Percentiles rank a stretch among this genome's conserved stretches.
Conservation (phyloP, 2,888 invertebrate species). For the Nomada fucata region DNA sequence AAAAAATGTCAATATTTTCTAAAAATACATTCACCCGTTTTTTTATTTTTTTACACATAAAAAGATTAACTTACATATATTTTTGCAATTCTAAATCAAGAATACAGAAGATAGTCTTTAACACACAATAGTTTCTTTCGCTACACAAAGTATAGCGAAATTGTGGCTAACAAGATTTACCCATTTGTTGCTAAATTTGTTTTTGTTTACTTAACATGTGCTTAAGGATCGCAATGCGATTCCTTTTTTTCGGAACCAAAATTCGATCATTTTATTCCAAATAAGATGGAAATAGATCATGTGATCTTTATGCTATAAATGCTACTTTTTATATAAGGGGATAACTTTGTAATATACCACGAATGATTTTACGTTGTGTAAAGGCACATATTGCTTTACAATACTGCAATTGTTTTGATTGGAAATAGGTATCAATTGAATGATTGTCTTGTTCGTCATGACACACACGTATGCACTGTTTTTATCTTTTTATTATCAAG, state of each 20-base stretch:
- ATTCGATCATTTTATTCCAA: background rate
- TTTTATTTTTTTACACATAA: background rate
- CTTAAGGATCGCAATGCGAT: conserved; percentile 1
- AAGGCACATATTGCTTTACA: conserved; percentile 25
- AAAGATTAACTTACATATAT: conserved; percentile 9
- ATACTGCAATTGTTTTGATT: conserved; percentile 1
- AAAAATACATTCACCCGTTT: background rate
- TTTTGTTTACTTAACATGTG: conserved; percentile 23
- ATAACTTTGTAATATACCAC: background rate
- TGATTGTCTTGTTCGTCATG: conserved; percentile 42
- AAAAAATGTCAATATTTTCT: background rate
- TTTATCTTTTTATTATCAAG: conserved; percentile 30
- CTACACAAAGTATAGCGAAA: conserved; percentile 2
- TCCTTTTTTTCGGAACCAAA: background rate
- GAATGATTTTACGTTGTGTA: background rate
- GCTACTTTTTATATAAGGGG: background rate
- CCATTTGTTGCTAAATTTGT: conserved; percentile 6
- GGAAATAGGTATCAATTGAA: conserved; percentile 28
- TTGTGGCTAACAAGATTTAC: conserved; percentile 47
- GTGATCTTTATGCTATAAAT: background rate
- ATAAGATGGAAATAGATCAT: background rate
- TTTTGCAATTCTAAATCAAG: background rate
- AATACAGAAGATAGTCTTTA: background rate
- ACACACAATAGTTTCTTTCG: conserved; percentile 14
- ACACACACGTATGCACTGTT: conserved; percentile 23